Base-by-base conservation (phyloP, 2,888 invertebrate species). In the Salpingus planirostris region DNA sequence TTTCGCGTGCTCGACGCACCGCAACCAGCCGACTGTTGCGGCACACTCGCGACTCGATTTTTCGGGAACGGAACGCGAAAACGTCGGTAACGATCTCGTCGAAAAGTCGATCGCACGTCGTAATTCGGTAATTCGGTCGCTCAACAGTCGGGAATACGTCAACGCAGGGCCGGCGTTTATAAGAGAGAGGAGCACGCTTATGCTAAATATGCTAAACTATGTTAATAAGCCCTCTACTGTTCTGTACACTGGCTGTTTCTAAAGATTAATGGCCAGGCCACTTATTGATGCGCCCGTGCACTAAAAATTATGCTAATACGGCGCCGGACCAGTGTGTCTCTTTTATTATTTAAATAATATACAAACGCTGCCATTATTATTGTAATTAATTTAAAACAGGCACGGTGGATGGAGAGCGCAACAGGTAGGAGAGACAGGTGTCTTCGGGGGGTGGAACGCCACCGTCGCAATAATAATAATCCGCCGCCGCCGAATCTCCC, bases 141-240 rank as follows among this genome's bases (percentile, higher is more conserved):
- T 15, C 11, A 50, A 50, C 46, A 50, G 44, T 43, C 44, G 47
- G 42, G 52, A 49, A 50, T 50, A 50, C 36, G 50, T 52, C 49
- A 52, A 47, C 8, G 10, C 11, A 23, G n/a, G n/a, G n/a, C n/a
- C n/a, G n/a, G n/a, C n/a, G n/a, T n/a, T n/a, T n/a, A n/a, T n/a
- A n/a, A n/a, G 44, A 45, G 46, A 43, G 43, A 46, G 39, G 44
- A 50, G 52, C 55, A 55, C 54, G 55, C 53, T 53, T 54, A 55
- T 53, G 55, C 29, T 38, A 36, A 35, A 32, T 39, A 39, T 39
- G 39, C 55, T 54, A 55, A 55, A 54, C 50, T 55, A 55, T 55
- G 55, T 53, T 55, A 55, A 55, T 55, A 46, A 51, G 50, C 41
- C 40, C 36, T 50, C 43, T 48, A 50, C 51, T 48, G 47, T 39